Conservation (phyloP, 2,888 invertebrate genomes). For the Crioceris asparagi region DNA sequence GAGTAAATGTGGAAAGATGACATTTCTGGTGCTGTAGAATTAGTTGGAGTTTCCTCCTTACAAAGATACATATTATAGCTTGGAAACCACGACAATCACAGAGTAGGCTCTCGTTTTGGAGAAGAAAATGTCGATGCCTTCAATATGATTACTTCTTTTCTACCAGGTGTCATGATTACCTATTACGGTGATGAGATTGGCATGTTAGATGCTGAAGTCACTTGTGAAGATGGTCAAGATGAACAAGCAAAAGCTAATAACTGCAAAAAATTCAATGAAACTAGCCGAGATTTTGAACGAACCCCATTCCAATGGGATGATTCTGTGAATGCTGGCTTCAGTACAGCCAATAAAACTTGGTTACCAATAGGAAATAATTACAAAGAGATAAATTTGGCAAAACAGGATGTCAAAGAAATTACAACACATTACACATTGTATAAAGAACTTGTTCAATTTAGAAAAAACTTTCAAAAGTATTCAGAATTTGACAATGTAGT, state of each 20-base stretch:
- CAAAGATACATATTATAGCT: too few species aligned
- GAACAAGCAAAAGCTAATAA: slow-evolving; percentile 40
- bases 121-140: slow-evolving; percentile 62
- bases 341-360: slow-evolving; percentile 46
- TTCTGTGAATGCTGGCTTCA: slow-evolving; percentile 47
- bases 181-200: slow-evolving; percentile 83
- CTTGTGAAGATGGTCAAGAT: slow-evolving; percentile 42
- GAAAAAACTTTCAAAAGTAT: too few species aligned
- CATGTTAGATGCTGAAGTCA: slow-evolving; percentile 50
- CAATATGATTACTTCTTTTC: slow-evolving; percentile 67
- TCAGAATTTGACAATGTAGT: too few species aligned
- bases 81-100: slow-evolving; percentile 67
- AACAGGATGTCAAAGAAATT: too few species aligned
- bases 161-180: slow-evolving; percentile 77
- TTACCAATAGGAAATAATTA: slow-evolving; percentile 57
- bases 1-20: too few species aligned
- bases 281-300: slow-evolving; percentile 61
- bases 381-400: slow-evolving; percentile 46
- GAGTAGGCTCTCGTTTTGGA: slow-evolving; percentile 62
- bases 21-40: too few species aligned
- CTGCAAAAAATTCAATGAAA: slow-evolving; percentile 37
- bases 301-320: slow-evolving; percentile 75
- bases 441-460: too few species aligned
- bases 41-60: too few species aligned
- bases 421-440: too few species aligned